Percentiles rank a stretch among this genome's conserved stretches.
These are phyloP conservation scores for Agrenia bidenticulata DNA, from an alignment of 2,888 invertebrate genomes.

Conservation along the genomic window DNA sequence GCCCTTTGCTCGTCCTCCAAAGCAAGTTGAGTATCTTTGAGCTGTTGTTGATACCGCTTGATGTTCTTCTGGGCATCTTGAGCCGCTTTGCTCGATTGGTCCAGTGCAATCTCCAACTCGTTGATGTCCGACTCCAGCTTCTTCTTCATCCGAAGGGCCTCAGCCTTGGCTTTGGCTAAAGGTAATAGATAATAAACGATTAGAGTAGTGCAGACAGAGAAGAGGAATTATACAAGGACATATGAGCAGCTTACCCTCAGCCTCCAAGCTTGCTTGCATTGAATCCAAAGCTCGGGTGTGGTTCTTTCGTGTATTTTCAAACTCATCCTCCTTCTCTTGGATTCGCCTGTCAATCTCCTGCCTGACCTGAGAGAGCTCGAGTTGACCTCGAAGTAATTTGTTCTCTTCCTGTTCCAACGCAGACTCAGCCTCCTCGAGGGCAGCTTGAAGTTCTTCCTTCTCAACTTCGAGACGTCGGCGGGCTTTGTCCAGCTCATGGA, in stretches of 20 bases:
- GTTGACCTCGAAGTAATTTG: constrained; percentile 94
- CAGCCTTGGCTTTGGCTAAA: constrained; percentile 99
- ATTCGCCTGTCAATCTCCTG: constrained; percentile 99
- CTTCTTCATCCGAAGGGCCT: constrained; percentile 99
- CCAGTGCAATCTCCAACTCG: constrained; percentile 97
- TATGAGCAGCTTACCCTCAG: no score
- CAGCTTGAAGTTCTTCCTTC: constrained; percentile 99
- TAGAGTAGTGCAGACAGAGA: constrained; percentile 90
- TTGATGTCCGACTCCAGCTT: constrained; percentile 99
- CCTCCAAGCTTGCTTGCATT: constrained; percentile 99
- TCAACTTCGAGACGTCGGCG: constrained; percentile 98
- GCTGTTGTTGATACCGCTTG: constrained; percentile 96
- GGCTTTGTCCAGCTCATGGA: constrained; percentile 97
- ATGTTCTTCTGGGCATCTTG: constrained; percentile 99
- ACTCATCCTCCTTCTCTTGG: constrained; percentile 99
- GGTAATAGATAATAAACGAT: no score
- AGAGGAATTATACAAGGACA: background rate
- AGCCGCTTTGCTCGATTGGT: constrained; percentile 96
- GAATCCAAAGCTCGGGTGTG: constrained; percentile 99
- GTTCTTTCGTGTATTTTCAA: constrained; percentile 99
- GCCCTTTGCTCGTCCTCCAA: constrained; percentile 98
- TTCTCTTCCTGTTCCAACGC: constrained; percentile 99
- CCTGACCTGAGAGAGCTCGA: constrained; percentile 90
- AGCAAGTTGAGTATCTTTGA: constrained; percentile 92
- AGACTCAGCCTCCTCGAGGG: constrained; percentile 97